A percentile compares a stretch with the other conserved stretches of the same genome.
Evolutionary conservation across 2,888 invertebrate genomes (phyloP).

Genomic region (Morpho deidamia): DNA sequence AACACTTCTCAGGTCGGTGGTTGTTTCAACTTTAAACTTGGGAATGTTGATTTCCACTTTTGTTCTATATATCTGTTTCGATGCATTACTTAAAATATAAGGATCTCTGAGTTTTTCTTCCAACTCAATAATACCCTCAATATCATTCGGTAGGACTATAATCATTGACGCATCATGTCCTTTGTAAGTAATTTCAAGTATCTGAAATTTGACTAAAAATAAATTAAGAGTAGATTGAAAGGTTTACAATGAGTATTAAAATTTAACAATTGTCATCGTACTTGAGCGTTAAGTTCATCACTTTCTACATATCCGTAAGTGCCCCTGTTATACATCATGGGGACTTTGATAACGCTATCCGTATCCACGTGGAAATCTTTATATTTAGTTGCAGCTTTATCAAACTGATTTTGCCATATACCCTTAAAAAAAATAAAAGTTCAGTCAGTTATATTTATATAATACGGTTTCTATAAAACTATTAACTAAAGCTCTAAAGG

Average conservation of each 20-base stretch:
- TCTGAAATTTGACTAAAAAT: conserved; percentile 47
- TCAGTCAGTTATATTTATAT: neutral
- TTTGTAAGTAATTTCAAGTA: conserved; percentile 85
- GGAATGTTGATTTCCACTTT: conserved; percentile 83
- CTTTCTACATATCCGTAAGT: conserved; percentile 57
- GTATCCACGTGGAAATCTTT: conserved; percentile 81
- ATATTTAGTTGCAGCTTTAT: conserved; percentile 67
- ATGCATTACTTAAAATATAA: conserved; percentile 36
- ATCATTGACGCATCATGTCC: conserved; percentile 83
- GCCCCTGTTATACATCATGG: conserved; percentile 81
- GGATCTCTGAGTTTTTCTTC: conserved; percentile 77
- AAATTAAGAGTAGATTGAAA: neutral
- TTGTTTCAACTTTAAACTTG: conserved; percentile 87
- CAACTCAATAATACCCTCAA: conserved; percentile 80
- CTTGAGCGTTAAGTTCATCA: conserved; percentile 52
- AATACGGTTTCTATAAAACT: neutral
- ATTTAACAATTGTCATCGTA: conserved; percentile 24
- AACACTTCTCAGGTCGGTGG: conserved; percentile 43
- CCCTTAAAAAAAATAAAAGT: conserved; percentile 48
- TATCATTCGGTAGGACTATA: conserved; percentile 83
- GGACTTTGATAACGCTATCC: conserved; percentile 75
- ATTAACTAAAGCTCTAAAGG: neutral
- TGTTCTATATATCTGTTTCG: conserved; percentile 5
- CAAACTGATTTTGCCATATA: conserved; percentile 83
- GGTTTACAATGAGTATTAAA: neutral